Evolutionary conservation across 2,797 vertebrate species (phyloP).

Genomic region (Pangasius djambal): DNA sequence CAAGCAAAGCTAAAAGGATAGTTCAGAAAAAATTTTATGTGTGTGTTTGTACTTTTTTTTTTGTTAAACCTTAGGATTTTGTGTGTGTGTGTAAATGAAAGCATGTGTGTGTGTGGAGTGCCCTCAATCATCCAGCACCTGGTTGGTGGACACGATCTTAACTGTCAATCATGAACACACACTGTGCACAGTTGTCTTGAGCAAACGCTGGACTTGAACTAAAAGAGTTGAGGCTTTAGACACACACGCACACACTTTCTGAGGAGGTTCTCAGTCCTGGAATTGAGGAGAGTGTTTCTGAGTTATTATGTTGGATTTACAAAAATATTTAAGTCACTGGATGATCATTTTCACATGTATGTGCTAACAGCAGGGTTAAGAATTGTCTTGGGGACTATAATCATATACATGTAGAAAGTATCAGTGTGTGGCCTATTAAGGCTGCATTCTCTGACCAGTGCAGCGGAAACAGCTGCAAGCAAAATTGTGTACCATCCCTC

Average conservation of each 20-base stretch:
- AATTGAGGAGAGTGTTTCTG: not conserved
- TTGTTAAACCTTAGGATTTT: not conserved
- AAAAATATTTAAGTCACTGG: not conserved
- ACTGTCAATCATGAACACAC: slow-evolving; percentile 18
- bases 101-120: not conserved
- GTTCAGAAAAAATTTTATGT: not conserved
- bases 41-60: not conserved
- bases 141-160: slow-evolving; percentile 5
- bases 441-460: slow-evolving; percentile 19
- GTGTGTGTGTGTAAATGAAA: not conserved
- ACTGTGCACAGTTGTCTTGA: not conserved
- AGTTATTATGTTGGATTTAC: not conserved
- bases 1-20: not conserved
- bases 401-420: slow-evolving; percentile 1
- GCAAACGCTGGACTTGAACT: not conserved
- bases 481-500: slow-evolving; percentile 37
- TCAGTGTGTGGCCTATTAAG: slow-evolving; percentile 43
- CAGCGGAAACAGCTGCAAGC: slow-evolving; percentile 47
- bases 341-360: not conserved
- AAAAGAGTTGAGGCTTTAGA: not conserved
- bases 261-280: not conserved
- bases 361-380: slow-evolving; percentile 23
- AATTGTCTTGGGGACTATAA: slow-evolving; percentile 12
- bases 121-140: slow-evolving; percentile 5
- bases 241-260: not conserved